These are phyloP conservation scores for Alexandromys fortis DNA, from an alignment of 2,113 vertebrate genomes.

Conservation along the genomic window DNA sequence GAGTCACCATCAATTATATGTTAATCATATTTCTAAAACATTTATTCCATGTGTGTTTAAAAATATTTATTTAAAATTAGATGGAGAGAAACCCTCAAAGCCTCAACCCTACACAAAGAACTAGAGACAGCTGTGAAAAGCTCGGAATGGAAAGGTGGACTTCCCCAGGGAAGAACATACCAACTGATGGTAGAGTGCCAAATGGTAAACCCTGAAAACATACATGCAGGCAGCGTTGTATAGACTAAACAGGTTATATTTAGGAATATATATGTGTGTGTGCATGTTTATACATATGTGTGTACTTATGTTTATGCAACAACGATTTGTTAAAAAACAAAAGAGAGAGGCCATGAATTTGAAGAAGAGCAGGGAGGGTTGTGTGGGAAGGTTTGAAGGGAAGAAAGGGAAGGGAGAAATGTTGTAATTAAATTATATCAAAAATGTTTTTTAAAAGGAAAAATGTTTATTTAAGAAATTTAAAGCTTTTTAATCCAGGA, in stretches of 20 bases:
- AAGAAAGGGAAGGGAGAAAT: not conserved
- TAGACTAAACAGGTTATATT: not conserved
- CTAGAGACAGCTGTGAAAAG: not conserved
- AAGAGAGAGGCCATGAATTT: not conserved
- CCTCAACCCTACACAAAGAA: not conserved
- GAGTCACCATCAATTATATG: not conserved
- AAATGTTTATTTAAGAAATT: not conserved
- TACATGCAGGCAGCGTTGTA: not conserved
- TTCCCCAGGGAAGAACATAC: not conserved
- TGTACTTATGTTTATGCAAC: not conserved
- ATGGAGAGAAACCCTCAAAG: not conserved
- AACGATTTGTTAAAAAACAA: not conserved
- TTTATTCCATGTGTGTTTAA: not conserved
- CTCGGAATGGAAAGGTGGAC: not conserved
- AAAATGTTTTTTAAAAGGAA: not conserved
- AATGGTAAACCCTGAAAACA: not conserved
- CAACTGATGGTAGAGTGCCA: not conserved
- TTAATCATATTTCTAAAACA: not conserved
- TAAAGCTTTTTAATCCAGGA: not conserved
- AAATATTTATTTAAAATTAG: constrained; percentile 1
- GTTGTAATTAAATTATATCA: not conserved
- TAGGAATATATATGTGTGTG: not conserved
- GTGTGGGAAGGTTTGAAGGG: not conserved
- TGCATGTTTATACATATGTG: not conserved
- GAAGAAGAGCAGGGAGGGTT: not conserved